Conservation (phyloP, 92 coral and sea anemone species). For the Porites divaricata region DNA sequence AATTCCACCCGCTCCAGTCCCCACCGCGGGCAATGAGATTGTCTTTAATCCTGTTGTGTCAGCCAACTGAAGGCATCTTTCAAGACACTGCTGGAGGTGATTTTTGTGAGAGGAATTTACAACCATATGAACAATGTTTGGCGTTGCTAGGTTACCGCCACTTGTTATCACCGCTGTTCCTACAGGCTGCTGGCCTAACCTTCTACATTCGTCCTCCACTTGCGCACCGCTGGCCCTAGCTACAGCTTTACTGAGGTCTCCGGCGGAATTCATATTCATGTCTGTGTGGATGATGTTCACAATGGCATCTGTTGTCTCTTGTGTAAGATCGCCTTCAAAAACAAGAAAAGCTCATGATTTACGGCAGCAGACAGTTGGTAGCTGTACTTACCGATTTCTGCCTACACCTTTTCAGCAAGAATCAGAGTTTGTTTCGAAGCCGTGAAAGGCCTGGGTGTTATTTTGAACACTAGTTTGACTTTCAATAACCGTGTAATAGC, state of each 20-base stretch:
- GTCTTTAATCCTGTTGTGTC: slow-evolving; percentile 50
- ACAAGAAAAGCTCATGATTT: neutral
- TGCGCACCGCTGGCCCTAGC: slow-evolving; percentile 42
- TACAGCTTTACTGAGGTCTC: slow-evolving; percentile 14
- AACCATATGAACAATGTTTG: slow-evolving; percentile 50
- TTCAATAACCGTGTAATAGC: too few relatives aligned
- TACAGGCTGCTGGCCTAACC: slow-evolving; percentile 51
- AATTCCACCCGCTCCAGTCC: slow-evolving; percentile 65
- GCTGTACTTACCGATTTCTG: too few relatives aligned
- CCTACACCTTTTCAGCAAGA: too few relatives aligned
- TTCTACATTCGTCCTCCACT: slow-evolving; percentile 58
- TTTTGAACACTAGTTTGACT: too few relatives aligned
- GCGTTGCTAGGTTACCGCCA: slow-evolving; percentile 49
- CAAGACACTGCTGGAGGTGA: slow-evolving; percentile 48
- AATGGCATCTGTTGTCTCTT: slow-evolving; percentile 29
- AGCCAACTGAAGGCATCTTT: slow-evolving; percentile 57
- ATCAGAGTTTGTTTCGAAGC: too few relatives aligned
- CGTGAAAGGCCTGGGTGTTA: too few relatives aligned
- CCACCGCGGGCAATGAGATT: slow-evolving; percentile 71
- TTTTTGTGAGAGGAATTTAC: slow-evolving; percentile 32
- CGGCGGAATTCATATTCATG: slow-evolving; percentile 16
- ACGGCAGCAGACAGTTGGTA: too few relatives aligned
- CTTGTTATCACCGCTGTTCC: slow-evolving; percentile 71
- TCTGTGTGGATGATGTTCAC: slow-evolving; percentile 19
- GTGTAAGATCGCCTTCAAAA: slow-evolving; percentile 11